Conservation (phyloP, 2,797 vertebrate genomes). For the Pipistrellus kuhlii region DNA sequence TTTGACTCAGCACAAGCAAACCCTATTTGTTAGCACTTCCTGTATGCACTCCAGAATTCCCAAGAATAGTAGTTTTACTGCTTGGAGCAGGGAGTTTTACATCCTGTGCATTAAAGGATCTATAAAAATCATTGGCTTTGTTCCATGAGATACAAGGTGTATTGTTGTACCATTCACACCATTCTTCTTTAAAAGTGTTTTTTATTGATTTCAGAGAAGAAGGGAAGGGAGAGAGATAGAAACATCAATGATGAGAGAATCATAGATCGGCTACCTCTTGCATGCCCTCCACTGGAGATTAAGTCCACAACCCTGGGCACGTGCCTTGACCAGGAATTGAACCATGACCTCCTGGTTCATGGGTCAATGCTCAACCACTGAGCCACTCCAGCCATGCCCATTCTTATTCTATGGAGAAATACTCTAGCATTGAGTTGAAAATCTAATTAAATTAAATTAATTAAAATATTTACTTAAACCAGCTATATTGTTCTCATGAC, state of each 20-base stretch:
- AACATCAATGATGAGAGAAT: too few relatives aligned
- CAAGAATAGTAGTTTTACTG: neutral
- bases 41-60: neutral
- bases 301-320: too few relatives aligned
- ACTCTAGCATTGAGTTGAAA: neutral
- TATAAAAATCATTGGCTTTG: conserved; percentile 43
- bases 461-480: neutral
- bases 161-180: neutral
- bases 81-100: neutral
- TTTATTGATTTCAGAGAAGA: too few relatives aligned
- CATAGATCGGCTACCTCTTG: too few relatives aligned
- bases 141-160: neutral
- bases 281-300: too few relatives aligned
- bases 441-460: neutral
- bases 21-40: neutral
- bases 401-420: neutral
- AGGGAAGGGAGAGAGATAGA: too few relatives aligned
- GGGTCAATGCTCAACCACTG: too few relatives aligned
- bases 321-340: too few relatives aligned
- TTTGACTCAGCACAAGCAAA: neutral
- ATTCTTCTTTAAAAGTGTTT: neutral
- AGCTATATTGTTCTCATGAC: neutral
- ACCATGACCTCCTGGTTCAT: too few relatives aligned
- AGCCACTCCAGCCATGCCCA: too few relatives aligned
- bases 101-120: neutral